A percentile compares a stretch with the other conserved stretches of the same genome.
Evolutionary conservation across 2,113 vertebrate species (phyloP).

Genomic region (Calypte anna): DNA sequence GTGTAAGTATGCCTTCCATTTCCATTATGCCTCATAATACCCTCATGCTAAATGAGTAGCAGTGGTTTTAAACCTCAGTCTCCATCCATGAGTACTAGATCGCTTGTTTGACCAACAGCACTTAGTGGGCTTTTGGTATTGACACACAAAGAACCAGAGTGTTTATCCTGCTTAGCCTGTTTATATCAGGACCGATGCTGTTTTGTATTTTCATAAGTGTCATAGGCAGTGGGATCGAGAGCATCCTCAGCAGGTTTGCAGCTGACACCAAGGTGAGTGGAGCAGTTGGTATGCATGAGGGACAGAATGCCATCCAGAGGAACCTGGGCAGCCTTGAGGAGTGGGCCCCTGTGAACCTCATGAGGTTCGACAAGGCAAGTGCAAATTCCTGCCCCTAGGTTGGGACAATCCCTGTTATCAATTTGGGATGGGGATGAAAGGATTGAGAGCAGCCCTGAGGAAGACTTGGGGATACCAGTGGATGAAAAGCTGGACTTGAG

Average conservation of each 20-base stretch:
- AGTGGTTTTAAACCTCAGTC: not conserved
- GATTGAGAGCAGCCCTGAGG: not conserved
- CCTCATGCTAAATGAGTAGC: not conserved
- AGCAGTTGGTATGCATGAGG: not conserved
- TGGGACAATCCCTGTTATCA: not conserved
- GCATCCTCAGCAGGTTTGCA: not conserved
- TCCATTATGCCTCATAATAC: not conserved
- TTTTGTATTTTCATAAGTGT: not conserved
- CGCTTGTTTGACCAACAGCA: not conserved
- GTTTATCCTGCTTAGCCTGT: not conserved
- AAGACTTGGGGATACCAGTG: not conserved
- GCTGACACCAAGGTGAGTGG: not conserved
- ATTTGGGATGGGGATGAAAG: not conserved
- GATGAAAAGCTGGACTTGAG: not conserved
- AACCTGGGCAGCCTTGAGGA: not conserved
- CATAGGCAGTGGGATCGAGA: not conserved
- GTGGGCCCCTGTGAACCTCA: not conserved
- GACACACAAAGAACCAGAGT: not conserved
- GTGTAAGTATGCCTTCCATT: constrained; percentile 83
- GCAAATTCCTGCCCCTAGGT: not conserved
- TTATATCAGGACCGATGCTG: not conserved
- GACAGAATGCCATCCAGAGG: too few species aligned
- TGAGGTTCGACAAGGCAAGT: not conserved
- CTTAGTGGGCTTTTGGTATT: rapidly evolving
- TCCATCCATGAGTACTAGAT: not conserved